Conservation (phyloP, 2,113 vertebrate genomes). For the Equus przewalskii region DNA sequence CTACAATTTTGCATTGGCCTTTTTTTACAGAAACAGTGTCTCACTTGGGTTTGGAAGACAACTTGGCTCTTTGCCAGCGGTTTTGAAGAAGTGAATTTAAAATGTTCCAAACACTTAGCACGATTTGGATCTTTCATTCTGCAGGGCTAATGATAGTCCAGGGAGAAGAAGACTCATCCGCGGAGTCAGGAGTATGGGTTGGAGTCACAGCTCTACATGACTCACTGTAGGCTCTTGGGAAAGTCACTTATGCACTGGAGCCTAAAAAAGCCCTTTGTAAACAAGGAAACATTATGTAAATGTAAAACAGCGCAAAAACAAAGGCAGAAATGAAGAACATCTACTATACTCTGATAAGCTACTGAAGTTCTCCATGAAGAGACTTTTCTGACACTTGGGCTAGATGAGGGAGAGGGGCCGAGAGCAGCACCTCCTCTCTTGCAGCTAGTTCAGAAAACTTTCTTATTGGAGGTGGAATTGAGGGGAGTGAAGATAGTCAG, state of each 20-base stretch:
- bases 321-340: background rate
- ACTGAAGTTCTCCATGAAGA: background rate
- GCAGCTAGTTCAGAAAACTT: background rate
- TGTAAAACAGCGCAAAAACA: background rate
- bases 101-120: constrained; percentile 11
- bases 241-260: background rate
- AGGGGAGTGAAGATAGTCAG: background rate
- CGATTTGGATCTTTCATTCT: background rate
- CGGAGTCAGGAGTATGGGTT: background rate
- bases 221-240: background rate
- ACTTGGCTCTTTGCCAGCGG: background rate
- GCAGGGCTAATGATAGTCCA: background rate
- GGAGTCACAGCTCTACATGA: background rate
- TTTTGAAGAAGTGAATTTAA: background rate
- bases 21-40: background rate
- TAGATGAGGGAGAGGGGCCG: background rate
- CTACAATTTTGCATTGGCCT: background rate
- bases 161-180: background rate
- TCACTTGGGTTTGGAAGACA: constrained; percentile 18
- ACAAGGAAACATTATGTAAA: background rate
- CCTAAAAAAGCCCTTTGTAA: constrained; percentile 8
- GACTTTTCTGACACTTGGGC: background rate
- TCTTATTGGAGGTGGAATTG: background rate
- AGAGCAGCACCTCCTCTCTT: background rate
- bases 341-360: background rate